Conservation (phyloP, 2,888 invertebrate genomes). For the Folsomia candida region DNA sequence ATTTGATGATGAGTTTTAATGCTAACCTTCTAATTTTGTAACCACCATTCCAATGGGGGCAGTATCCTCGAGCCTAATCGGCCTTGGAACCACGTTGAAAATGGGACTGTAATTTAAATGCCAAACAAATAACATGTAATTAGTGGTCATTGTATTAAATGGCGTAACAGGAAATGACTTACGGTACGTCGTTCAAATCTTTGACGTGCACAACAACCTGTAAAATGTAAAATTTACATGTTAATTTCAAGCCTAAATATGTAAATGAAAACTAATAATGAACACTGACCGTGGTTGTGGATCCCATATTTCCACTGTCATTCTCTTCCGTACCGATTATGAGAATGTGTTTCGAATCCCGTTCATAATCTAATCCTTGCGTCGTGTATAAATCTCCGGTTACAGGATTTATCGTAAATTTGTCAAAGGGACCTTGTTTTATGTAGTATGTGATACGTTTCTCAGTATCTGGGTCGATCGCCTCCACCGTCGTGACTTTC, state of each 20-base stretch:
- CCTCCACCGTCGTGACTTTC: constrained; percentile 75
- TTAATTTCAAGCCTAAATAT: constrained; percentile 3
- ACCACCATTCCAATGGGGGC: constrained; percentile 77
- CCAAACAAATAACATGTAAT: neutral
- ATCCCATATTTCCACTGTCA: constrained; percentile 65
- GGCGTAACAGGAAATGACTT: neutral
- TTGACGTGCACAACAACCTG: constrained; percentile 31
- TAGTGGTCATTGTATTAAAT: neutral
- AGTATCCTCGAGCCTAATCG: constrained; percentile 79
- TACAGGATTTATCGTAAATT: constrained; percentile 78
- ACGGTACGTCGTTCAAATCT: constrained; percentile 80
- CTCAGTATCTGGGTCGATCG: constrained; percentile 75
- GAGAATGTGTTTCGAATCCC: constrained; percentile 69
- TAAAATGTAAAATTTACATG: neutral
- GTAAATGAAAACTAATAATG: neutral
- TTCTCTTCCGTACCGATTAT: constrained; percentile 82
- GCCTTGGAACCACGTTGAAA: constrained; percentile 77
- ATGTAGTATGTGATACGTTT: constrained; percentile 76
- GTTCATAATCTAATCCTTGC: constrained; percentile 75
- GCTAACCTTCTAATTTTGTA: constrained; percentile 69
- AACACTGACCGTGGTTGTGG: constrained; percentile 66
- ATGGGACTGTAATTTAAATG: constrained; percentile 64
- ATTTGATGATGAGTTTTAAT: too few species aligned
- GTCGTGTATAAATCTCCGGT: constrained; percentile 75
- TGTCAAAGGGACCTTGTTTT: constrained; percentile 73